phyloP scores from a whole-genome alignment of 2,113 vertebrate species.

The Calypte anna region DNA sequence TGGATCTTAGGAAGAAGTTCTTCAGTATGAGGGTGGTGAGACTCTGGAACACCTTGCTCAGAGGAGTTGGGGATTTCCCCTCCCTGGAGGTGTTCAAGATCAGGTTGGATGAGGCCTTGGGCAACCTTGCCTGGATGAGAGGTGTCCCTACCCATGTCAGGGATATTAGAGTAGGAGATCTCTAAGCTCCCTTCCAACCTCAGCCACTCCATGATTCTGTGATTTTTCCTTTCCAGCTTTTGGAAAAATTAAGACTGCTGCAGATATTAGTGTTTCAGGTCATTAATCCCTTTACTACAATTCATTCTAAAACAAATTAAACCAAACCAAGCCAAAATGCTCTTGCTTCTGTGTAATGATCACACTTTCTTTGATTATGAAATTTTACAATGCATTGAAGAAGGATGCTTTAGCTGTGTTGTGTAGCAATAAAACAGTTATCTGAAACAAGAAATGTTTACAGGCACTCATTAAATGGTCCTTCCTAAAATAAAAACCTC shows the following conservation, averaged over 20 bases:
- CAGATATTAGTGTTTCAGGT: background rate
- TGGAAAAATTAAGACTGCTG: background rate
- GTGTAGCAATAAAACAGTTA: background rate
- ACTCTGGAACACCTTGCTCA: no score
- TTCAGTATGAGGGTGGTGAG: no score
- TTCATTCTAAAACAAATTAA: background rate
- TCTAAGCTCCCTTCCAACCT: no score
- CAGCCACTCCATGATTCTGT: no score
- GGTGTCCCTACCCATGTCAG: no score
- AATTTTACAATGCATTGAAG: background rate
- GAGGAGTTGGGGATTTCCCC: no score
- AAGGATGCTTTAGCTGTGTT: background rate
- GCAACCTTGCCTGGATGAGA: no score
- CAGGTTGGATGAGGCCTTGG: no score
- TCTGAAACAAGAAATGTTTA: background rate
- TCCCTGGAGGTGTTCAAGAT: no score
- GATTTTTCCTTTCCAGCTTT: background rate
- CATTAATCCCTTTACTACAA: background rate
- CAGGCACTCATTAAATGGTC: background rate
- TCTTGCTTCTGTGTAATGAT: background rate
- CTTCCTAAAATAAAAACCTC: background rate
- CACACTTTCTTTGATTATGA: background rate
- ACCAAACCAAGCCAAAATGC: fast-evolving
- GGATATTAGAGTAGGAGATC: no score
- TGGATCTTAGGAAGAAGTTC: no score